A percentile compares a stretch with the other conserved stretches of the same genome.
These are phyloP conservation scores for Cerceris ruficornis DNA, from an alignment of 2,888 invertebrate genomes.

Conservation along the genomic window DNA sequence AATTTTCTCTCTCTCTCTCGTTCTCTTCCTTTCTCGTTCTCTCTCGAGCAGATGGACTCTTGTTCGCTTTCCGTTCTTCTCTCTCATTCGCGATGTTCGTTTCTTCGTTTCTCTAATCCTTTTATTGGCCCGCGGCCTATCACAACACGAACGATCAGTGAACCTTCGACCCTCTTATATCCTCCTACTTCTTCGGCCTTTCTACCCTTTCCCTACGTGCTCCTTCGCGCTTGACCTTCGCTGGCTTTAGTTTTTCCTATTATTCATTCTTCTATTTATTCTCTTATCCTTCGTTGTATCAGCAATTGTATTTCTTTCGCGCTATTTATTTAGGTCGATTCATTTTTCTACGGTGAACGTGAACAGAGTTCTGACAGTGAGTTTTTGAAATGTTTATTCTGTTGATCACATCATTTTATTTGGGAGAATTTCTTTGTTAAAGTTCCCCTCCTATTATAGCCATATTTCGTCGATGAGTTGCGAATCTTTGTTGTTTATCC, in stretches of 20 bases:
- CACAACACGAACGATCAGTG: constrained; percentile 72
- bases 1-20: not conserved
- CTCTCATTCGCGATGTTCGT: constrained; percentile 13
- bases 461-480: too few species aligned
- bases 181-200: constrained; percentile 40
- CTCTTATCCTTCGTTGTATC: not conserved
- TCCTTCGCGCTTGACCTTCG: constrained; percentile 40
- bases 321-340: not conserved
- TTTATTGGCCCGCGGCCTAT: constrained; percentile 70
- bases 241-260: constrained; percentile 35
- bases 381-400: too few species aligned
- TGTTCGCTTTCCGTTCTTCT: constrained; percentile 19
- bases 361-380: too few species aligned
- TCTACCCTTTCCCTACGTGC: constrained; percentile 28
- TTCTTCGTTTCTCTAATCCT: constrained; percentile 38
- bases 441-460: too few species aligned
- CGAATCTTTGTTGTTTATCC: too few species aligned
- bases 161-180: constrained; percentile 68
- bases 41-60: constrained; percentile 21
- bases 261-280: not conserved
- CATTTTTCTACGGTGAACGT: too few species aligned
- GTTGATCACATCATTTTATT: too few species aligned
- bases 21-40: constrained; percentile 33
- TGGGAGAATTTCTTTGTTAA: too few species aligned
- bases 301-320: not conserved